phyloP scores from a whole-genome alignment of 2,888 invertebrate species.

The Sthenelais limicola region DNA sequence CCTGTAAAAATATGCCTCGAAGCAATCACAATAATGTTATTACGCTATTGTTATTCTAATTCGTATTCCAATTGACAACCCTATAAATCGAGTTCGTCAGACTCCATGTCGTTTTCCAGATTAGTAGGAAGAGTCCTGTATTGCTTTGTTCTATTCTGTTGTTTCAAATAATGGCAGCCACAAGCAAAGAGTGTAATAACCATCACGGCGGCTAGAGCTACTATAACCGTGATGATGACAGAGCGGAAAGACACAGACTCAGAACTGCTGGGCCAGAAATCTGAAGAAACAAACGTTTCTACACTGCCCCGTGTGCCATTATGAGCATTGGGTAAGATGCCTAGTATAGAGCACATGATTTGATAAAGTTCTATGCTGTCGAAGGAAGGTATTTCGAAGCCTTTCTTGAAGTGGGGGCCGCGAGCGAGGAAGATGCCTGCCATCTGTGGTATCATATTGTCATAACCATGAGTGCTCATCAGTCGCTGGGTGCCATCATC shows the following conservation, averaged over 20 bases:
- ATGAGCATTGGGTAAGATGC: constrained; percentile 2
- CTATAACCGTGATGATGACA: constrained; percentile 7
- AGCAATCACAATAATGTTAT: too few species aligned
- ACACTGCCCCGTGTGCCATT: neutral
- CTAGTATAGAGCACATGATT: constrained; percentile 16
- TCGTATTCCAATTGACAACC: too few species aligned
- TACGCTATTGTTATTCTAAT: too few species aligned
- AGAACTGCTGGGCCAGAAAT: too few species aligned
- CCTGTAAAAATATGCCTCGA: too few species aligned
- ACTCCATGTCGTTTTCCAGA: constrained; percentile 13
- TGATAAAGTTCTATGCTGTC: constrained; percentile 8
- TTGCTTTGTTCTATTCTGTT: neutral
- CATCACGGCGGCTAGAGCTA: constrained; percentile 3
- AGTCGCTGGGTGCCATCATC: too few species aligned
- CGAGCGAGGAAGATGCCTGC: constrained; percentile 5
- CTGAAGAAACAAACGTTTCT: neutral
- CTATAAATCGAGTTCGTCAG: too few species aligned
- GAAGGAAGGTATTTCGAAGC: neutral
- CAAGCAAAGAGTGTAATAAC: neutral
- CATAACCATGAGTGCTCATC: constrained; percentile 8
- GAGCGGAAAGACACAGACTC: neutral
- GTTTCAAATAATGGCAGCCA: constrained; percentile 3
- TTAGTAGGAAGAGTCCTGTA: constrained; percentile 15
- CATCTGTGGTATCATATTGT: constrained; percentile 2
- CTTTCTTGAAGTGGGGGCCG: neutral